Percentiles rank a stretch among this genome's conserved stretches.
phyloP scores from a whole-genome alignment of 2,113 vertebrate genomes.

The Cairina moschata region DNA sequence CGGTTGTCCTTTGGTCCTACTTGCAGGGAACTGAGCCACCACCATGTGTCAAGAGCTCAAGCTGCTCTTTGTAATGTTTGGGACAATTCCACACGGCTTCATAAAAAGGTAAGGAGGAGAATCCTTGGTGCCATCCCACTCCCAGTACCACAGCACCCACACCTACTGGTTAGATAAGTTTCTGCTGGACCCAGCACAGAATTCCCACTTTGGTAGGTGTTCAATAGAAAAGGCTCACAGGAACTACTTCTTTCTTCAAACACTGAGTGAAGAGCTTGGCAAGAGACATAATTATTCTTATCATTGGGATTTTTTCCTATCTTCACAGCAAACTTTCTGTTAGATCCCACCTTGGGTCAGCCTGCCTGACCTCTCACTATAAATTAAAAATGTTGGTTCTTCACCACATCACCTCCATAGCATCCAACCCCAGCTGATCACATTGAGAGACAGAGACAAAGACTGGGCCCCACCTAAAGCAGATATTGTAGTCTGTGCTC shows the following conservation, averaged over 20 bases:
- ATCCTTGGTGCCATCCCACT: neutral
- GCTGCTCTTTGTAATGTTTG: neutral
- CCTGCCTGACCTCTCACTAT: neutral
- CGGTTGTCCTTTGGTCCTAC: neutral
- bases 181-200: neutral
- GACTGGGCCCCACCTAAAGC: neutral
- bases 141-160: neutral
- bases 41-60: neutral
- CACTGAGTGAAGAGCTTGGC: neutral
- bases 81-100: neutral
- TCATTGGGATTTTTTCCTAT: neutral
- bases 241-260: neutral
- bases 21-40: neutral
- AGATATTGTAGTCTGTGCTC: neutral
- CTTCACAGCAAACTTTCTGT: neutral
- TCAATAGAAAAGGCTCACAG: neutral
- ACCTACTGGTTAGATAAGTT: neutral
- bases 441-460: neutral
- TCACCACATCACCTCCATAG: neutral
- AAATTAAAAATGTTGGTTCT: neutral
- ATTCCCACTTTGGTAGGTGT: fast-evolving
- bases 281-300: neutral
- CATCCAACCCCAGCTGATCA: neutral
- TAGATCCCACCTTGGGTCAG: neutral
- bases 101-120: neutral